Evolutionary conservation across 2,888 invertebrate genomes (phyloP), one percentile per base, ranked within the genome.

Genomic region (Pyrocoelia pectoralis): DNA sequence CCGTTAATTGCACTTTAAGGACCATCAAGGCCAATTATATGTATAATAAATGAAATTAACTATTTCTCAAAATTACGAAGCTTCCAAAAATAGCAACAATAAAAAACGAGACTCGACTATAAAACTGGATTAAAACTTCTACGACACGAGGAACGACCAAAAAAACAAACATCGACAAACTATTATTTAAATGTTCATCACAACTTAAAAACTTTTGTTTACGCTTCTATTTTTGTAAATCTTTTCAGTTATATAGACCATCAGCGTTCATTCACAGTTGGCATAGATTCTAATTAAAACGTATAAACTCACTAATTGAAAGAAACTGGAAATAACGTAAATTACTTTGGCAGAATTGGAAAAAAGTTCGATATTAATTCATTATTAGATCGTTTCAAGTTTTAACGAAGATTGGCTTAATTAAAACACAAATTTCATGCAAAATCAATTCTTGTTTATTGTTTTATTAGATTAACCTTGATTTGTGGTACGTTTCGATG

Each of bases 241-340:
- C n/a, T 33, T 33, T 33, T n/a, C 2, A n/a, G 33, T 10, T 33
- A 33, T 33, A 33, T 8, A 33, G 33, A 33, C n/a, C n/a, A n/a
- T n/a, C 33, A 8, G 2, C 10, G 33, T 33, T 33, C 33, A 33
- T 33, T 33, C 33, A 33, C 33, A 10, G 33, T 33, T 33, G 33
- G 33, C 33, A 33, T 33, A 33, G 33, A 33, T 33, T 33, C n/a
- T 33, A 33, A 33, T 33, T 33, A 33, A 33, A 33, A 33, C 33
- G 2, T 33, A 33, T n/a, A n/a, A 33, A 33, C n/a, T 4, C 10
- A 10, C 8, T 33, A 33, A 33, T 33, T 33, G n/a, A 33, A 33
- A 6, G 33, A 33, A 33, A 24, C 8, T 24, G 8, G n/a, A 33
- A 33, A 33, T n/a, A 10, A 33, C n/a, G n/a, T 10, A n/a, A 8